Conservation (phyloP, 2,113 vertebrate species). For the Fulica atra region DNA sequence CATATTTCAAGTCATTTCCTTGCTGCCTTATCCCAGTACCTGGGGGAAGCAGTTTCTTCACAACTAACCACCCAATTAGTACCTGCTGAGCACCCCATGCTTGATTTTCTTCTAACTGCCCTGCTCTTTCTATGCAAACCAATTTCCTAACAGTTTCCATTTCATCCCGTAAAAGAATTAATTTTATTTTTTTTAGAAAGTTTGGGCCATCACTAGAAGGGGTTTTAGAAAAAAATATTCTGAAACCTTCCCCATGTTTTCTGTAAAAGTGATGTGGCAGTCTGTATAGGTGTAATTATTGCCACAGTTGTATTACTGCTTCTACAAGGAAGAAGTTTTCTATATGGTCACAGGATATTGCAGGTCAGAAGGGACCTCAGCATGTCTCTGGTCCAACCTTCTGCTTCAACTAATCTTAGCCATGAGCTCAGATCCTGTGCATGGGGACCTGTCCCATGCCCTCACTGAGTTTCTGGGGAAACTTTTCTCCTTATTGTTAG, state of each 20-base stretch:
- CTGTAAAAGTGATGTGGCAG: neutral
- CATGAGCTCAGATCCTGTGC: neutral
- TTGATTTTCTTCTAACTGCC: neutral
- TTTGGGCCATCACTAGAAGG: neutral
- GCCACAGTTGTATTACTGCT: neutral
- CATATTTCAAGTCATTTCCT: conserved; percentile 45
- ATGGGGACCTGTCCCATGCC: neutral
- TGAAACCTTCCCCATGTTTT: neutral
- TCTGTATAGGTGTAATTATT: neutral
- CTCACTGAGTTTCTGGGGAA: neutral
- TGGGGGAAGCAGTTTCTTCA: conserved; percentile 40
- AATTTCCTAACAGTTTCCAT: neutral
- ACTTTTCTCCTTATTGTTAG: neutral
- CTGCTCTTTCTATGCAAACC: neutral
- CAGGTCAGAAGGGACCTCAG: neutral
- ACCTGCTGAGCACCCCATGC: conserved; percentile 11
- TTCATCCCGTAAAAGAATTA: neutral
- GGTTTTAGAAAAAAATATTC: neutral
- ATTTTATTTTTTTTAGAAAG: neutral
- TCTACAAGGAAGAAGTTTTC: neutral
- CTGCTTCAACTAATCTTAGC: neutral
- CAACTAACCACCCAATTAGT: conserved; percentile 53
- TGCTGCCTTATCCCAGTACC: conserved; percentile 24
- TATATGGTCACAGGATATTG: neutral
- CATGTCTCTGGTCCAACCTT: neutral